These are phyloP conservation scores for Paradoxurus hermaphroditus DNA, from an alignment of 2,113 vertebrate genomes.

Conservation along the genomic window DNA sequence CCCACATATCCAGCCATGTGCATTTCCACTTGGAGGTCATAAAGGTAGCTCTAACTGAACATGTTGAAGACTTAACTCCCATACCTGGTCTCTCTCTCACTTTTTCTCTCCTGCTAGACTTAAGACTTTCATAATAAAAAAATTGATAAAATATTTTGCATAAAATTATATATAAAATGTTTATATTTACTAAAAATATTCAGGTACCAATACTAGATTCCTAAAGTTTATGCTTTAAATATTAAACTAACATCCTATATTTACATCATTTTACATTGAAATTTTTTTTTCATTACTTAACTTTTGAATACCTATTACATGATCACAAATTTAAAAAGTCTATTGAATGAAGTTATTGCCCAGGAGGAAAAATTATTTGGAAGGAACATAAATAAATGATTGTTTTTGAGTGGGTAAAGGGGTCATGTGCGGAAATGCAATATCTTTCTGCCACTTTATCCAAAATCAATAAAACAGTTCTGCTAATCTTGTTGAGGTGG, in stretches of 20 bases:
- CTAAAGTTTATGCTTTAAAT: neutral
- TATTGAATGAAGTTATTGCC: neutral
- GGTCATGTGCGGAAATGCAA: neutral
- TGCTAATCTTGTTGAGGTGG: neutral
- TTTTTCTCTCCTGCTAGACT: neutral
- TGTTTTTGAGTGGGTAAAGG: neutral
- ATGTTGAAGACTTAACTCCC: neutral
- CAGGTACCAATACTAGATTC: neutral
- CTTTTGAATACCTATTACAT: neutral
- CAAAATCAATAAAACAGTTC: neutral
- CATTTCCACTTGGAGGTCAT: neutral
- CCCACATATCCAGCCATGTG: neutral
- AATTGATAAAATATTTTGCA: neutral
- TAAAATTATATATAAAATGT: neutral
- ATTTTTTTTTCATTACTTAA: constrained; percentile 6
- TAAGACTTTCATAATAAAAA: neutral
- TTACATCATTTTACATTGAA: neutral
- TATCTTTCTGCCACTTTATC: neutral
- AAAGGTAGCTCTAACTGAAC: neutral
- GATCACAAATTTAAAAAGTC: neutral
- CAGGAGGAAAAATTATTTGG: neutral
- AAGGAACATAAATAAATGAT: neutral
- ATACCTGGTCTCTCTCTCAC: neutral
- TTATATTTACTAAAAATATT: neutral
- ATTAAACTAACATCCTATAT: neutral